Base-by-base conservation (phyloP, 2,113 vertebrate genomes). In the Toxostoma redivivum region DNA sequence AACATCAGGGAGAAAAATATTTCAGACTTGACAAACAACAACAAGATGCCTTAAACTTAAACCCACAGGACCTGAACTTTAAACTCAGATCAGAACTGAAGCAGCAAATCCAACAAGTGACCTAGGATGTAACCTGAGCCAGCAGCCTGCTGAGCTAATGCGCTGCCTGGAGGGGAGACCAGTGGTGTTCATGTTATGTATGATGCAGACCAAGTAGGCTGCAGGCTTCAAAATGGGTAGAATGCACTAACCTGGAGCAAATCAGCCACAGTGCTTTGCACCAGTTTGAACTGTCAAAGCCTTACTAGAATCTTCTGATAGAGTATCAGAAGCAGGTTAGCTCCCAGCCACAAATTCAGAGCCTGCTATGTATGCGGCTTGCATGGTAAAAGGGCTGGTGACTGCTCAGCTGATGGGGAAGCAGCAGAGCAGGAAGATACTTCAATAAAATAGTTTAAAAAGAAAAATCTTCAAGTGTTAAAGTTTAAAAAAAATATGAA, bases 41-140 rank as follows among this genome's bases (percentile, higher is more conserved):
- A 69, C 27, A 79, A 88, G 90, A 90, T 69, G 60, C 78, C 81
- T 86, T 82, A 80, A 81, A 91, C 33, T 56, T 78, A 94, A 96
- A 81, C 72, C 87, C 60, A 61, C 24, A 33, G 69, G 84, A 78
- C 64, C 30, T 91, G 86, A 91, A 81, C 53, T 91, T 87, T 61
- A 86, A 81, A 25, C 16, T 70, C 7, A 0, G 47, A 80, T 92
- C 45, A 76, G 84, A 74, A 51, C 31, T 0, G 0, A 74, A 80
- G 92, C 79, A 90, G 54, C 7, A 66, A 82, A 67, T 60, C 48
- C 42, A 50, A 27, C 6, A 22, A 16, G 27, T 76, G 64, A 90
- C 4, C 6, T 21, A 40, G 79, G 14, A 45, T 3, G 2, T 30
- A 57, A 95, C 74, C 60, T 1, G 0, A 80, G 77, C 73, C 77